Conservation (phyloP, 1,140 invertebrate species). For the Akabosia matsudoensis region DNA sequence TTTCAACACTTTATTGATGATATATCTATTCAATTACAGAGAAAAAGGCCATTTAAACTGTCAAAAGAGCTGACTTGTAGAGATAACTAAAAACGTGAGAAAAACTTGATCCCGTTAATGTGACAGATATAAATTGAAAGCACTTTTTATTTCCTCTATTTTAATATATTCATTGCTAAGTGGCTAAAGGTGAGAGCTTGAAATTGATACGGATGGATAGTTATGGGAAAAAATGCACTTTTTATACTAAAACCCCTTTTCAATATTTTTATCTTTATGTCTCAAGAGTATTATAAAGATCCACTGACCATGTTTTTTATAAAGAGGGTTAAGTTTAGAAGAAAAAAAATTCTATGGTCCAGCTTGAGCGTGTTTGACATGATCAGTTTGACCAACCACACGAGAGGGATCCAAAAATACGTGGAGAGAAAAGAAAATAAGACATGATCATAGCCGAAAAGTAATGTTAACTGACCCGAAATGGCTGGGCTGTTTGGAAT, state of each 20-base stretch:
- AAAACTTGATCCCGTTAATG: background rate
- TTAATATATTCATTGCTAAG: background rate
- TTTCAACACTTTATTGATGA: constrained; percentile 8
- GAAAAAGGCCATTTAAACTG: background rate
- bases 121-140: background rate
- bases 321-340: background rate
- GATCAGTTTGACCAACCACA: background rate
- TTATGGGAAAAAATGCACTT: background rate
- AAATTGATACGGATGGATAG: constrained; percentile 10
- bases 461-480: constrained; percentile 23
- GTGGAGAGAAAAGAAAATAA: no score
- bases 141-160: background rate
- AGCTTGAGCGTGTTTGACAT: background rate
- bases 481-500: constrained; percentile 10
- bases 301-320: background rate
- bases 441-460: constrained; percentile 12
- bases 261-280: no score
- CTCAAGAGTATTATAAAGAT: no score
- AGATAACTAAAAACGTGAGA: background rate
- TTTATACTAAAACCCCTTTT: no score
- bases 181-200: background rate
- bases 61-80: background rate
- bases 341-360: background rate
- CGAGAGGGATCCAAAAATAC: no score
- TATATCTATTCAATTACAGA: no score